phyloP scores from a whole-genome alignment of 1,140 invertebrate species.

The Papilio aristodemus region DNA sequence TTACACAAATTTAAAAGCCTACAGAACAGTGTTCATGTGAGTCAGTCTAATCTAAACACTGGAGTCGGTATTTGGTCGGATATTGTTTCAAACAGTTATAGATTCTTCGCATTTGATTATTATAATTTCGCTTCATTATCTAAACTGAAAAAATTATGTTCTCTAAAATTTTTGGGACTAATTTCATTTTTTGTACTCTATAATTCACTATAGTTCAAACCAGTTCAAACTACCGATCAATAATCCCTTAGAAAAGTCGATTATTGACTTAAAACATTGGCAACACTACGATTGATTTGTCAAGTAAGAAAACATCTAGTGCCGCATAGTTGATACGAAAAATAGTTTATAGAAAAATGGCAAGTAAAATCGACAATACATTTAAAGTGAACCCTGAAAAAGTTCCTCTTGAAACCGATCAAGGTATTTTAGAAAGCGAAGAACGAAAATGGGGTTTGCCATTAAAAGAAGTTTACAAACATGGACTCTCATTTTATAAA shows the following conservation, averaged over 20 bases:
- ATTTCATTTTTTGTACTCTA: too few species aligned
- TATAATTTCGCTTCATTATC: too few species aligned
- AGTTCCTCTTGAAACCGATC: slow-evolving; percentile 74
- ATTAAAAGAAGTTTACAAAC: slow-evolving; percentile 90
- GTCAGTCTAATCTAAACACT: too few species aligned
- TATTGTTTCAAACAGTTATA: too few species aligned
- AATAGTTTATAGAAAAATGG: slow-evolving; percentile 50
- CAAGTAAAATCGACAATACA: slow-evolving; percentile 53
- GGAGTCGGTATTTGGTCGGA: too few species aligned
- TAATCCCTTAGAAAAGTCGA: background rate
- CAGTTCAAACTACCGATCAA: background rate
- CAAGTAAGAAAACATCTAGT: slow-evolving; percentile 30
- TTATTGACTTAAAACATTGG: background rate
- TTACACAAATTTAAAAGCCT: too few species aligned
- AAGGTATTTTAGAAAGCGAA: slow-evolving; percentile 76
- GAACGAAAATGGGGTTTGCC: slow-evolving; percentile 85
- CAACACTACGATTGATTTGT: slow-evolving; percentile 26
- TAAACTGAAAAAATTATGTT: too few species aligned
- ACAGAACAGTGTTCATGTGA: too few species aligned
- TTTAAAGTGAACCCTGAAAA: slow-evolving; percentile 71
- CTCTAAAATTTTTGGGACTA: too few species aligned
- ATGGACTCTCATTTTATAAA: slow-evolving; percentile 93
- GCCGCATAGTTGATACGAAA: slow-evolving; percentile 18
- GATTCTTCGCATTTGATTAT: too few species aligned
- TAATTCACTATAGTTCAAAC: too few species aligned